A percentile compares a stretch with the other conserved stretches of the same genome.
These are phyloP conservation scores for Sternarchorhynchus goeldii DNA, from an alignment of 2,797 vertebrate species.

Conservation along the genomic window DNA sequence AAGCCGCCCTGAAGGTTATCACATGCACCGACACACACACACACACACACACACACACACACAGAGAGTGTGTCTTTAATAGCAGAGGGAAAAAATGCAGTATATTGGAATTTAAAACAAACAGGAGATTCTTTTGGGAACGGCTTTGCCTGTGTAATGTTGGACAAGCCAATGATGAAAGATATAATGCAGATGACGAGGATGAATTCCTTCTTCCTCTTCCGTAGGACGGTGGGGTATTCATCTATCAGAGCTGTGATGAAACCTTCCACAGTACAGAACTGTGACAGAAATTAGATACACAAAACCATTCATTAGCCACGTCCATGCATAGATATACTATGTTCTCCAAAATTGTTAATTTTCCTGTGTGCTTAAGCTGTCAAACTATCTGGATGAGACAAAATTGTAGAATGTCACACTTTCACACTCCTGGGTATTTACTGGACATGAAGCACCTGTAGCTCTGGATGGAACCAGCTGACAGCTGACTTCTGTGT, in stretches of 20 bases:
- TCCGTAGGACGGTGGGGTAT: slow-evolving; percentile 81
- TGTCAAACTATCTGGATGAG: too few relatives aligned
- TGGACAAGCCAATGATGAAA: slow-evolving; percentile 88
- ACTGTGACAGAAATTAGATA: slow-evolving; percentile 66
- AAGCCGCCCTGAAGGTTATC: slow-evolving; percentile 79
- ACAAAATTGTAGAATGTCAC: not conserved
- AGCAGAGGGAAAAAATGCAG: slow-evolving; percentile 27
- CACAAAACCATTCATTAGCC: not conserved
- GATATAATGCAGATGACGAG: slow-evolving; percentile 85
- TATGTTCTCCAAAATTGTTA: not conserved
- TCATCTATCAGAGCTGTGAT: slow-evolving; percentile 91
- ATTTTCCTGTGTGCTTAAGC: not conserved
- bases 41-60: slow-evolving; percentile 21
- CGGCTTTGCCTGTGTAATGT: slow-evolving; percentile 87
- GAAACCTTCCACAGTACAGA: slow-evolving; percentile 92
- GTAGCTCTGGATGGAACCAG: not conserved
- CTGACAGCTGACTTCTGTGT: not conserved
- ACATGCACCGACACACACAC: slow-evolving; percentile 18
- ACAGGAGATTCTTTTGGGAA: not conserved
- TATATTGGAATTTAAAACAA: not conserved
- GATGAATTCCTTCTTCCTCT: slow-evolving; percentile 89
- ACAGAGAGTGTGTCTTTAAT: not conserved
- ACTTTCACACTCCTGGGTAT: not conserved
- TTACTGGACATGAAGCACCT: not conserved
- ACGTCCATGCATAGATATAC: not conserved